Percentiles rank a stretch among this genome's conserved stretches.
These are phyloP conservation scores for Alectura lathami DNA, from an alignment of 2,113 vertebrate genomes.

Conservation along the genomic window DNA sequence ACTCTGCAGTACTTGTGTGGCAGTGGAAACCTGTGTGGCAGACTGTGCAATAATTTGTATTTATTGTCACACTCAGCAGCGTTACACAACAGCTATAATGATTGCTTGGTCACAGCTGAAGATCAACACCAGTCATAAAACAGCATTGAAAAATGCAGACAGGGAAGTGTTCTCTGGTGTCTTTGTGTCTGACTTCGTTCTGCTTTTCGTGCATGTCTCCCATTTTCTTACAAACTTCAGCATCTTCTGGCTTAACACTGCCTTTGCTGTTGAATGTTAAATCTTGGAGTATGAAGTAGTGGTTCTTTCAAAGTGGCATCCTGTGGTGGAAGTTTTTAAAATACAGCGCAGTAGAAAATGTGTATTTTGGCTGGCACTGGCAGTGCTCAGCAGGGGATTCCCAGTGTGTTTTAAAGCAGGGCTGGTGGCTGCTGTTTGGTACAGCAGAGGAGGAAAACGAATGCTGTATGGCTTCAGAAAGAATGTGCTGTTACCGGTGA, in stretches of 20 bases:
- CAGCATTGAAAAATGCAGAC: neutral
- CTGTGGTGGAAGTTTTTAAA: neutral
- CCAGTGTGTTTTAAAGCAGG: neutral
- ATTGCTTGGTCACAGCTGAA: slow-evolving; percentile 23
- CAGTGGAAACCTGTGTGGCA: neutral
- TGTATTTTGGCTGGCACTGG: slow-evolving; percentile 6
- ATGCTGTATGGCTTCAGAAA: neutral
- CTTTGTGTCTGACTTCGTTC: neutral
- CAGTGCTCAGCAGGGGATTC: slow-evolving; percentile 26
- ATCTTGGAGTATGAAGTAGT: neutral
- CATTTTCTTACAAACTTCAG: neutral
- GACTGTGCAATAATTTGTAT: neutral
- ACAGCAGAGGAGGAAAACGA: neutral
- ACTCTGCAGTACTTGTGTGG: neutral
- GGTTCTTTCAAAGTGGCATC: neutral
- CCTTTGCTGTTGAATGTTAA: neutral
- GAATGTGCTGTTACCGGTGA: neutral
- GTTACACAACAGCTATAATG: slow-evolving; percentile 37
- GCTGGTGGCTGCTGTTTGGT: neutral
- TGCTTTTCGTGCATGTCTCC: neutral
- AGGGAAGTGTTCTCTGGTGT: neutral
- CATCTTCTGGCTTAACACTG: neutral
- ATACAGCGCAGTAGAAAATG: neutral
- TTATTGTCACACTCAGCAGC: neutral
- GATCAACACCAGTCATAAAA: neutral